Evolutionary conservation across 2,888 invertebrate species (phyloP).

Genomic region (Galerucella nymphaeae): DNA sequence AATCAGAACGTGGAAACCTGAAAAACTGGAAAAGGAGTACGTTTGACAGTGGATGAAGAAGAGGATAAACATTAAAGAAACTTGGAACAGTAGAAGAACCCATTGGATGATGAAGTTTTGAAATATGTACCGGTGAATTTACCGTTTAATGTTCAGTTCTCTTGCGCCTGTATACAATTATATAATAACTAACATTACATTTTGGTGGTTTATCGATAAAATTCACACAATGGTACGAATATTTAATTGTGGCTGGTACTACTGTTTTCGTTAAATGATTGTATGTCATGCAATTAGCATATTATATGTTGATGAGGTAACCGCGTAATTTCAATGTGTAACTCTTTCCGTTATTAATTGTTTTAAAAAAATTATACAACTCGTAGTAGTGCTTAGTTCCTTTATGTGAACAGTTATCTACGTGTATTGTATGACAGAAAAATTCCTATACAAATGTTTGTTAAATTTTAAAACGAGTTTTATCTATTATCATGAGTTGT

Average conservation of each 20-base stretch:
- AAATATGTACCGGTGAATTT: too few relatives aligned
- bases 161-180: too few relatives aligned
- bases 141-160: too few relatives aligned
- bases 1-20: too few relatives aligned
- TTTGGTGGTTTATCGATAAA: background rate
- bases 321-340: background rate
- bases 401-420: conserved; percentile 9
- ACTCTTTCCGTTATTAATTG: background rate
- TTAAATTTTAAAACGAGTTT: background rate
- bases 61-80: too few relatives aligned
- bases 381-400: background rate
- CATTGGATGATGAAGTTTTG: too few relatives aligned
- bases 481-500: background rate
- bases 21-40: too few relatives aligned
- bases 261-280: background rate
- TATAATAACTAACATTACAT: background rate
- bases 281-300: background rate
- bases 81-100: too few relatives aligned
- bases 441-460: conserved; percentile 5
- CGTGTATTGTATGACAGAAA: conserved; percentile 6
- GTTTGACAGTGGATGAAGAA: too few relatives aligned
- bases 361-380: background rate
- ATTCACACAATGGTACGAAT: conserved; percentile 2
- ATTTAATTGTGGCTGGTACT: background rate
- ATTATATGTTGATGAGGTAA: background rate